Conservation (phyloP, 2,888 invertebrate genomes). For the Tenthredo distinguenda region DNA sequence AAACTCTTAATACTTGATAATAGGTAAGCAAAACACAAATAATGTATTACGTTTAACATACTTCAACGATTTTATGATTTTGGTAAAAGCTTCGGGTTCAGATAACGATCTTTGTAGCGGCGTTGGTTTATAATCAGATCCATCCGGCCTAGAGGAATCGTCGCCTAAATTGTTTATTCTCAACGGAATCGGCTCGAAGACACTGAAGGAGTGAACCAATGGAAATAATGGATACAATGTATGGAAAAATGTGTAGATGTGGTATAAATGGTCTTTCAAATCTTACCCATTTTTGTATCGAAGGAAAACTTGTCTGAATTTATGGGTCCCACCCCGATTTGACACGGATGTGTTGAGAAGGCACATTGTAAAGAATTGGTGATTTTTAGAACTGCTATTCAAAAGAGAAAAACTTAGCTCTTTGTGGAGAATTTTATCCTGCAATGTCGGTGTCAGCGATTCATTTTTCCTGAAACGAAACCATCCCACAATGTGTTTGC, state of each 20-base stretch:
- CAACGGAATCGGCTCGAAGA: slow-evolving; percentile 71
- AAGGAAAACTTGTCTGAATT: slow-evolving; percentile 83
- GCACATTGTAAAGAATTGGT: slow-evolving; percentile 83
- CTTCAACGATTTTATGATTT: slow-evolving; percentile 62
- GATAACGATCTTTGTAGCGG: slow-evolving; percentile 65
- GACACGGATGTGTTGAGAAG: slow-evolving; percentile 81
- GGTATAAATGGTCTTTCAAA: neutral
- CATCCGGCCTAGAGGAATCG: slow-evolving; percentile 69
- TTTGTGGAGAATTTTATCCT: slow-evolving; percentile 84
- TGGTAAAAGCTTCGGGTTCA: slow-evolving; percentile 69
- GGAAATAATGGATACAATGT: neutral
- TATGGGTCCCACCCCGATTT: slow-evolving; percentile 81
- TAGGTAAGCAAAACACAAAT: neutral
- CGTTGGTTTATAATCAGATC: slow-evolving; percentile 74
- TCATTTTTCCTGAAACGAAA: slow-evolving; percentile 83
- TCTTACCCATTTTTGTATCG: slow-evolving; percentile 80
- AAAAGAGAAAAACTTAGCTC: slow-evolving; percentile 81
- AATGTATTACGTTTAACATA: slow-evolving; percentile 42
- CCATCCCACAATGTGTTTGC: slow-evolving; percentile 84
- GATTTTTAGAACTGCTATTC: slow-evolving; percentile 76
- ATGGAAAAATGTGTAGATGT: neutral
- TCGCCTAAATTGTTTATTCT: slow-evolving; percentile 76
- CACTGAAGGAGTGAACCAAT: slow-evolving; percentile 59
- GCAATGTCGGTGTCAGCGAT: slow-evolving; percentile 81
- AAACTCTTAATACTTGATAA: neutral